Base-by-base conservation (phyloP, 2,888 invertebrate species). In the Volucella bombylans region DNA sequence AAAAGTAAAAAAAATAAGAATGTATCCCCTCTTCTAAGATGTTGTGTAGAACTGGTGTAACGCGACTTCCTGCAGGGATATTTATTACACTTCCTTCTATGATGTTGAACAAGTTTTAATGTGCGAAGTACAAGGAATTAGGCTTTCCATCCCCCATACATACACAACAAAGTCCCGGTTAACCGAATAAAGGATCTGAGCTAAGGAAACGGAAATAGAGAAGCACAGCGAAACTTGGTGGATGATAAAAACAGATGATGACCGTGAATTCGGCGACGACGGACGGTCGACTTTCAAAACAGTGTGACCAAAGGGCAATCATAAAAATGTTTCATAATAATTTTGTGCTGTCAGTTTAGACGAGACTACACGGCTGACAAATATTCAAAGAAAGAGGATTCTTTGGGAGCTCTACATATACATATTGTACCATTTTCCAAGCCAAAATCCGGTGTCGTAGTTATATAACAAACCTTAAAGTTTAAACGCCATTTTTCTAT, bases 81-180 rank as follows among this genome's bases (percentile, higher is more conserved):
- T 82, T 82, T 78, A 82, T 78, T 78, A 82, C 62, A 62, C 61
- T 72, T 68, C 72, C 55, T 67, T 62, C 59, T 55, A 62, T 41
- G 67, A 61, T 68, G 73, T 62, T 77, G 49, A 78, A 82, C 78
- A 73, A 57, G 47, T 77, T 82, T 59, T 64, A 77, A 69, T 77
- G 69, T 31, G 61, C 69, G 14, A 62, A 52, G 61, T 55, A 77
- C 77, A 77, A 62, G 61, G 54, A 61, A 71, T 71, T 82, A 71
- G 77, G 67, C 12, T 31, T 52, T 76, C 69, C 39, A 41, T 61
- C 23, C 38, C 23, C 54, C 43, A 41, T 43, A 50, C 11, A 14
- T n/a, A 18, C 9, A 68, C n/a, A 59, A 31, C 31, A 31, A 31
- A 31, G 6, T 31, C 31, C 31, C 31, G 31, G 6, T 2, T 31